Evolutionary conservation across 1,140 invertebrate genomes (phyloP).

Genomic region (Micrasema longulum): DNA sequence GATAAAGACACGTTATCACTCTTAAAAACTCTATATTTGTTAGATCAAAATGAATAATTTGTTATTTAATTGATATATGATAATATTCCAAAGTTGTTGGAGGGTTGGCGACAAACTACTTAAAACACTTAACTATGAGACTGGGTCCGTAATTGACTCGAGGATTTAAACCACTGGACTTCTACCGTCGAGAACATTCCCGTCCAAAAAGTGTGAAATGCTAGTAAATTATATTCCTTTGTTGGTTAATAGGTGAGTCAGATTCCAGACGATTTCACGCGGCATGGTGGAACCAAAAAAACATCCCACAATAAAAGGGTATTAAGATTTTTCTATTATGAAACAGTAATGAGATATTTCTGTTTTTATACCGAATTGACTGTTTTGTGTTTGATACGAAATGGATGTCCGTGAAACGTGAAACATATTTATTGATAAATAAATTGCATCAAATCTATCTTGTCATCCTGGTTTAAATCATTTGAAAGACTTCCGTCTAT

Average conservation of each 20-base stretch:
- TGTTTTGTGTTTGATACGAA: conserved; percentile 21
- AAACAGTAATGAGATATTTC: conserved; percentile 31
- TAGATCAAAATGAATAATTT: too few species aligned
- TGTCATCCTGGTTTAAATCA: too few species aligned
- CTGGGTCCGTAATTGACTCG: conserved; percentile 35
- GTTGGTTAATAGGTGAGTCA: conserved; percentile 45
- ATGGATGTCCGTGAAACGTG: conserved; percentile 33
- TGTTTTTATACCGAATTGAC: conserved; percentile 36
- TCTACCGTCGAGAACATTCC: not conserved
- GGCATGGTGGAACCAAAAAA: conserved; percentile 12
- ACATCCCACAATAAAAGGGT: conserved; percentile 24
- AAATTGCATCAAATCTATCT: too few species aligned
- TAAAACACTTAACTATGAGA: too few species aligned
- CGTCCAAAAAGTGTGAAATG: conserved; percentile 42
- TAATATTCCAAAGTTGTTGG: too few species aligned
- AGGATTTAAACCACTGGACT: not conserved
- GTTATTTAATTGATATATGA: too few species aligned
- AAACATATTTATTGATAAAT: conserved; percentile 26
- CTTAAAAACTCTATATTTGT: too few species aligned
- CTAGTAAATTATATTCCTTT: conserved; percentile 46
- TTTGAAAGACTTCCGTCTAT: too few species aligned
- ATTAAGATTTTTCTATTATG: conserved; percentile 41
- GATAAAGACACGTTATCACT: too few species aligned
- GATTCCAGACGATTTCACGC: conserved; percentile 41
- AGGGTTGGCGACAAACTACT: too few species aligned